Evolutionary conservation across 2,797 vertebrate genomes (phyloP), one percentile per base, ranked within the genome.

Genomic region (Dicrostonyx torquatus): DNA sequence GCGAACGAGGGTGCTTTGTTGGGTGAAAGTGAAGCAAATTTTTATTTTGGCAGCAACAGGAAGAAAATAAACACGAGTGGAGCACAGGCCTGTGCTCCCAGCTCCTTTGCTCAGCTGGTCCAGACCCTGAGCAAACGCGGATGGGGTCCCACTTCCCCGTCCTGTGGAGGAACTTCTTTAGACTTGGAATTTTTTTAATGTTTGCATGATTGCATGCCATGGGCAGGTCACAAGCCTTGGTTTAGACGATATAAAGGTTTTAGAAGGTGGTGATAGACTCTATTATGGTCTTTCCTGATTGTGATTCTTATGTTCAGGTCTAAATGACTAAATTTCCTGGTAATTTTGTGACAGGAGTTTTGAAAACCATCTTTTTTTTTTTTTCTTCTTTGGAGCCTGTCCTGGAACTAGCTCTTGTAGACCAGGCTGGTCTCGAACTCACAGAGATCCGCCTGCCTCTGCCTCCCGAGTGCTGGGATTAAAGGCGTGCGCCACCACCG

Each of bases 1-100:
- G 89, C 66, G 94, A 95, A 95, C 79, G 97, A 96, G 96, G 92
- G 82, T 24, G 79, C 97, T 97, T 93, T 96, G 96, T 96, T 96
- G 92, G 85, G 58, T 95, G 58, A 97, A 96, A 93, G 86, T 93
- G 93, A 92, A 95, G 37, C 89, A 89, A 66, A 77, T 86, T 87
- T 95, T 94, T 93, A 94, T 95, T 95, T 96, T 96, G 94, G 93
- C 95, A 91, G 96, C 64, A 80, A 87, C 2, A 26, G 94, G 94
- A 92, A 91, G 87, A 94, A 94, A 95, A 87, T 89, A 85, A 97
- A 93, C 93, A 89, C n/a, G 90, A 94, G 92, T 80, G 75, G 80
- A 96, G 93, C 93, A 68, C 89, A 92, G 96, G 94, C 93, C 90
- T 94, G 95, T 87, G 37, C 94, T 97, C 79, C 96, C 90, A 94